Conservation (phyloP, 2,113 vertebrate species). For the Oryzias melastigma region DNA sequence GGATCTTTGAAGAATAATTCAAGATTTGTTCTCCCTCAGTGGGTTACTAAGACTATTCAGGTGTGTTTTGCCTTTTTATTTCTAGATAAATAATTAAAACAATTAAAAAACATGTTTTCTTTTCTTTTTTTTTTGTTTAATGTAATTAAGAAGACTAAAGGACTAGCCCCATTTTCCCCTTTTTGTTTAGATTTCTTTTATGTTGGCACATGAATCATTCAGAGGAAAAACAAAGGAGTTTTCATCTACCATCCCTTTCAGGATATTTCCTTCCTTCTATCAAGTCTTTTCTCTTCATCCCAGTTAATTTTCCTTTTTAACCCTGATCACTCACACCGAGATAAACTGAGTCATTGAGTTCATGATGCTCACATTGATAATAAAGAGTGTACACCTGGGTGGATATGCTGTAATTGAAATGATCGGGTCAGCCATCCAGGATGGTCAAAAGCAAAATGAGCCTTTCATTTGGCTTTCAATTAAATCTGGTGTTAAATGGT, state of each 20-base stretch:
- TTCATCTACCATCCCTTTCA: conserved; percentile 29
- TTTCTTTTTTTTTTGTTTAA: too few species aligned
- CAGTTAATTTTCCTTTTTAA: conserved; percentile 47
- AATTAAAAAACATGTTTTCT: too few species aligned
- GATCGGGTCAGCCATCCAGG: conserved; percentile 38
- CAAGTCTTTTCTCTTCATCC: conserved; percentile 17
- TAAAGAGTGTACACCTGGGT: conserved; percentile 10
- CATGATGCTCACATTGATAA: conserved; percentile 17
- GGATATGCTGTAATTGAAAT: conserved; percentile 66
- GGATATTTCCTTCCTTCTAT: conserved; percentile 19
- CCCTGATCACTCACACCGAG: conserved; percentile 22
- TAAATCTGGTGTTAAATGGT: conserved; percentile 59
- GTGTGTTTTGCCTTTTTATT: too few species aligned
- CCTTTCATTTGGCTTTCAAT: conserved; percentile 71
- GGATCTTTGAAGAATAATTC: too few species aligned
- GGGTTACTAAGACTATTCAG: too few species aligned
- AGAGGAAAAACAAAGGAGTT: too few species aligned
- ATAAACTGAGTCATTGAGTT: conserved; percentile 31
- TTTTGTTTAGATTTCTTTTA: too few species aligned
- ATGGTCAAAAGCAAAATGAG: conserved; percentile 52
- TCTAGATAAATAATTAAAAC: too few species aligned
- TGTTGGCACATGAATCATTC: too few species aligned
- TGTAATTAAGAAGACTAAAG: too few species aligned
- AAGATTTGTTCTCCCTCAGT: too few species aligned
- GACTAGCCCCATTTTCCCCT: too few species aligned